A percentile compares a stretch with the other conserved stretches of the same genome.
phyloP scores from a whole-genome alignment of 92 coral and sea anemone genomes.

The Hydrozoanthus gracilis region DNA sequence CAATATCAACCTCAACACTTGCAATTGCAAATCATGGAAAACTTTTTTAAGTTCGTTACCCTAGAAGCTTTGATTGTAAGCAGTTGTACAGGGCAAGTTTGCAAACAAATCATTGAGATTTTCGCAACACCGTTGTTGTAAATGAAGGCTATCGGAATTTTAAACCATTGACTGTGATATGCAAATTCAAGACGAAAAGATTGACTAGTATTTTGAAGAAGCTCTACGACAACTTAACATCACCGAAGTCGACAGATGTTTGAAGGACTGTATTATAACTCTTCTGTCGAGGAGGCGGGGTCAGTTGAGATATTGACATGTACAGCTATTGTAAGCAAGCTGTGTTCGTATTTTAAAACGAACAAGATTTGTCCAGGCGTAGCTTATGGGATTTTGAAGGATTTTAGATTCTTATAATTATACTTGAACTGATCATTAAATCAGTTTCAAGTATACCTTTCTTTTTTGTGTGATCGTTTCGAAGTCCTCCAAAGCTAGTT shows the following conservation, averaged over 20 bases:
- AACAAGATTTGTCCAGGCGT: too few relatives aligned
- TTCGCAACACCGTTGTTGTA: not conserved
- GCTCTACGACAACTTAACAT: not conserved
- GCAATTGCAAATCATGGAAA: not conserved
- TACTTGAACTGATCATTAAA: too few relatives aligned
- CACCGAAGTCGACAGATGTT: not conserved
- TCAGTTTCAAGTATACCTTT: not conserved
- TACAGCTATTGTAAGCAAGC: too few relatives aligned
- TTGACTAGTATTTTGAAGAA: not conserved
- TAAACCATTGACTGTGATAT: not conserved
- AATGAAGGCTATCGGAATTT: not conserved
- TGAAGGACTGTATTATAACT: too few relatives aligned
- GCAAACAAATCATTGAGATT: not conserved
- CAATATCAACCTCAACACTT: too few relatives aligned
- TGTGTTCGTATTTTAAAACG: too few relatives aligned
- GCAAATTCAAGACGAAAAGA: not conserved
- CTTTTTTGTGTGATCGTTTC: slow-evolving; percentile 9
- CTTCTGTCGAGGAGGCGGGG: too few relatives aligned
- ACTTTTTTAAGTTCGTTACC: not conserved
- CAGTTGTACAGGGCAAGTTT: not conserved
- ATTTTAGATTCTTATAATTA: too few relatives aligned
- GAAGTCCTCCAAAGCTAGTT: not conserved
- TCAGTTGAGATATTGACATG: too few relatives aligned
- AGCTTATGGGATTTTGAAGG: too few relatives aligned
- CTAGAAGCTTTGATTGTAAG: not conserved